Evolutionary conservation across 2,113 vertebrate genomes (phyloP).

Genomic region (Rhinoderma darwinii): DNA sequence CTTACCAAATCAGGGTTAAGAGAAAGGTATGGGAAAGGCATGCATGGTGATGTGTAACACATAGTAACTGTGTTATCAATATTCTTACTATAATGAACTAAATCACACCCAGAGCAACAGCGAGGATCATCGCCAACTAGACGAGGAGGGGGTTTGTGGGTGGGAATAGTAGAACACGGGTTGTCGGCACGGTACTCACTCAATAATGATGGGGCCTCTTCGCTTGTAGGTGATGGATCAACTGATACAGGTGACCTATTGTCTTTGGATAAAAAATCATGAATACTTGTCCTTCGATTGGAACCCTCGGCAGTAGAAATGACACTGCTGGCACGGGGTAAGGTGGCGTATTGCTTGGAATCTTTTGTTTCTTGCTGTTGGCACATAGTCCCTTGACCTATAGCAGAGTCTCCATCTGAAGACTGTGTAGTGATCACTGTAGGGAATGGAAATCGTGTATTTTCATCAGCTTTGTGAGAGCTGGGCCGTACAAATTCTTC

Average conservation of each 20-base stretch:
- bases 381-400: constrained; percentile 75
- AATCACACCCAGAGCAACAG: constrained; percentile 8
- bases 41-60: constrained; percentile 62
- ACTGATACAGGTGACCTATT: constrained; percentile 84
- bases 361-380: constrained; percentile 79
- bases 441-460: constrained; percentile 76
- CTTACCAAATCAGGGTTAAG: constrained; percentile 93
- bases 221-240: constrained; percentile 76
- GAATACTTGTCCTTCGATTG: constrained; percentile 94
- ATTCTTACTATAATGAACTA: constrained; percentile 72
- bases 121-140: constrained; percentile 44
- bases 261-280: constrained; percentile 96
- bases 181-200: constrained; percentile 91
- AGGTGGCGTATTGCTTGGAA: constrained; percentile 79
- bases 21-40: constrained; percentile 85
- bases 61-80: constrained; percentile 62
- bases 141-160: constrained; percentile 62
- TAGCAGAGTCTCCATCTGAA: constrained; percentile 77
- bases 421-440: constrained; percentile 72
- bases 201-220: constrained; percentile 76
- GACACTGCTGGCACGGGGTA: constrained; percentile 96
- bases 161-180: constrained; percentile 66
- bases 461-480: constrained; percentile 83
- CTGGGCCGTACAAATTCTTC: constrained; percentile 72
- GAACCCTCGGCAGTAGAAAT: constrained; percentile 96